Evolutionary conservation across 92 coral and sea anemone genomes (phyloP).

Genomic region (Porites lobata): DNA sequence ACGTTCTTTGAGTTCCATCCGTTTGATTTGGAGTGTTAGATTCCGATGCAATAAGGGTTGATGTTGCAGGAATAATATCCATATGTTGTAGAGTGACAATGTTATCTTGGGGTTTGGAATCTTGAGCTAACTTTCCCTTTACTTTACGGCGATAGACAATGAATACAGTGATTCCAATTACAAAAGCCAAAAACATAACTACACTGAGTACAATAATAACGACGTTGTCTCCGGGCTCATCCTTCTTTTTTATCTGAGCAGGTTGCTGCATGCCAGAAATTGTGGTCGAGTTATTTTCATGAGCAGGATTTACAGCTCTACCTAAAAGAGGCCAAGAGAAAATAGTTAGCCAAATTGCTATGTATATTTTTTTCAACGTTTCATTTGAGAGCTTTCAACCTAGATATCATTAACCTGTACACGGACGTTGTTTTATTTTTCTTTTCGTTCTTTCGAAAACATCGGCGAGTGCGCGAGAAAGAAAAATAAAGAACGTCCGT

Average conservation of each 20-base stretch:
- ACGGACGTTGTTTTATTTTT: too few relatives aligned
- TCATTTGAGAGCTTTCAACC: neutral
- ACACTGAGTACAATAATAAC: slow-evolving; percentile 48
- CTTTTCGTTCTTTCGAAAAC: too few relatives aligned
- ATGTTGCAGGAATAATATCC: slow-evolving; percentile 26
- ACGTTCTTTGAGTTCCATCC: slow-evolving; percentile 62
- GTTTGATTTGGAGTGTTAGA: slow-evolving; percentile 77
- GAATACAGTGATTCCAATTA: slow-evolving; percentile 48
- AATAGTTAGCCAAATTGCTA: neutral
- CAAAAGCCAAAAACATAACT: slow-evolving; percentile 49
- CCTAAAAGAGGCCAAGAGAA: neutral
- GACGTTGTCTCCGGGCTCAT: slow-evolving; percentile 1
- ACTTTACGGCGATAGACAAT: slow-evolving; percentile 71
- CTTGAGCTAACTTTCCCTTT: slow-evolving; percentile 17
- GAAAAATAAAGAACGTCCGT: too few relatives aligned
- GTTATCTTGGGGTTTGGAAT: slow-evolving; percentile 16
- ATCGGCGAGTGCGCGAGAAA: too few relatives aligned
- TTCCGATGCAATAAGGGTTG: slow-evolving; percentile 64
- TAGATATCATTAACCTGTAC: too few relatives aligned
- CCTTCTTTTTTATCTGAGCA: neutral
- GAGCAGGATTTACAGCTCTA: neutral
- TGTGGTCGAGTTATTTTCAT: neutral
- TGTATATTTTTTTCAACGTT: neutral
- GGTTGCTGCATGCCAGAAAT: neutral
- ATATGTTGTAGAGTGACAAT: slow-evolving; percentile 35